Conservation (phyloP, 2,888 invertebrate species). For the Apeira syringaria region DNA sequence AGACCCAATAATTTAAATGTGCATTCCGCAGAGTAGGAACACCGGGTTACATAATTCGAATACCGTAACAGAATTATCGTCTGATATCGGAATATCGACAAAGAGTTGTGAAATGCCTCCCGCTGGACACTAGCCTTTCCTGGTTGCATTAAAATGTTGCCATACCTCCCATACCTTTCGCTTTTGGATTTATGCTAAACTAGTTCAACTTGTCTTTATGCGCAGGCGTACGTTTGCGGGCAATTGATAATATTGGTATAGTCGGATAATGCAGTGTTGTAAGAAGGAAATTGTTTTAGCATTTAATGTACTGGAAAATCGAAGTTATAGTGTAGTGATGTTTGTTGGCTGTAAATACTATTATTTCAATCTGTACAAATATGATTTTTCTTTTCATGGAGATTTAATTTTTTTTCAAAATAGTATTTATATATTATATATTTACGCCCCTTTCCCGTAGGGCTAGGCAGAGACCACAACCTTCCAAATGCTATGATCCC, state of each 20-base stretch:
- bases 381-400: too few relatives aligned
- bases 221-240: conserved; percentile 1
- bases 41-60: conserved; percentile 34
- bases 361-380: too few relatives aligned
- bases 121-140: conserved; percentile 44
- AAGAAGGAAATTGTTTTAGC: neutral
- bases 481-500: too few relatives aligned
- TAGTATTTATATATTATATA: too few relatives aligned
- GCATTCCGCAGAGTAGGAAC: conserved; percentile 13
- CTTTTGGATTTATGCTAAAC: conserved; percentile 18
- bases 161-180: conserved; percentile 25
- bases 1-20: conserved; percentile 11
- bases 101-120: conserved; percentile 47
- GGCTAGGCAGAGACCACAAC: too few relatives aligned
- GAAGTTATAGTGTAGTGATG: too few relatives aligned
- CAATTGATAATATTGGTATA: conserved; percentile 2
- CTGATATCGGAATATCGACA: conserved; percentile 29
- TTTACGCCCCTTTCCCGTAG: too few relatives aligned
- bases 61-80: conserved; percentile 32
- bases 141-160: conserved; percentile 31
- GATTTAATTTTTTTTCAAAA: too few relatives aligned
- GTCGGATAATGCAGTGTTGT: neutral
- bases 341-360: too few relatives aligned
- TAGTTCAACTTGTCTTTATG: neutral
- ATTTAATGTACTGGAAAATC: too few relatives aligned